Conservation (phyloP, 2,797 vertebrate species). For the Lepus oiostolus region DNA sequence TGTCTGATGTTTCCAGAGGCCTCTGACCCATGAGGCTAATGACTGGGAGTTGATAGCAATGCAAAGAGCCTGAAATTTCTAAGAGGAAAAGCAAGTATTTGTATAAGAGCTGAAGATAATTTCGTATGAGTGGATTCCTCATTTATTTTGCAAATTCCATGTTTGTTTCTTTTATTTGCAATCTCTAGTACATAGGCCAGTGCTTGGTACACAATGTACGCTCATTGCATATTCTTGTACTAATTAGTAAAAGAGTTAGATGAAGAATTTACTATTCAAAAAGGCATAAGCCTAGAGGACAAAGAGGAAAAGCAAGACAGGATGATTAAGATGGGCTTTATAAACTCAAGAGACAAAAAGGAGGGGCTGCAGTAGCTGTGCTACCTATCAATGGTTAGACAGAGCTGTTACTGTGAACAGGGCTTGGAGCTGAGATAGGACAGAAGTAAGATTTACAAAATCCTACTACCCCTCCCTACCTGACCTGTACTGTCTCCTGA, state of each 20-base stretch:
- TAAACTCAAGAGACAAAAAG: background rate
- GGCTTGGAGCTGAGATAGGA: too few relatives aligned
- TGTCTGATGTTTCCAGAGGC: background rate
- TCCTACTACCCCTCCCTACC: too few relatives aligned
- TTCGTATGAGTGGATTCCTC: background rate
- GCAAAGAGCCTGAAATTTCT: background rate
- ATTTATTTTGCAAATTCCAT: background rate
- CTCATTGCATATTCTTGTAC: conserved; percentile 36
- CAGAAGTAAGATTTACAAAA: too few relatives aligned
- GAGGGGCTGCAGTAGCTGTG: background rate
- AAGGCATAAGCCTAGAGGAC: background rate
- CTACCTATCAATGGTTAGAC: background rate
- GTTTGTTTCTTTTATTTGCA: conserved; percentile 9
- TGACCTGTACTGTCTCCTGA: too few relatives aligned
- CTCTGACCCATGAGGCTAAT: background rate
- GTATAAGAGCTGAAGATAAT: conserved; percentile 14
- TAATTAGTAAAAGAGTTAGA: conserved; percentile 28
- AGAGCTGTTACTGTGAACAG: background rate
- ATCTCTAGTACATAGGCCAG: background rate
- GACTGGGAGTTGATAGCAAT: background rate
- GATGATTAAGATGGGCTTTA: background rate
- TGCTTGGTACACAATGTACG: background rate
- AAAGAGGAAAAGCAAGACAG: conserved; percentile 5
- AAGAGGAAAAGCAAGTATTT: background rate
- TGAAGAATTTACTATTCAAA: background rate